Evolutionary conservation across 2,113 vertebrate genomes (phyloP).

Genomic region (Dipodomys stephensi): DNA sequence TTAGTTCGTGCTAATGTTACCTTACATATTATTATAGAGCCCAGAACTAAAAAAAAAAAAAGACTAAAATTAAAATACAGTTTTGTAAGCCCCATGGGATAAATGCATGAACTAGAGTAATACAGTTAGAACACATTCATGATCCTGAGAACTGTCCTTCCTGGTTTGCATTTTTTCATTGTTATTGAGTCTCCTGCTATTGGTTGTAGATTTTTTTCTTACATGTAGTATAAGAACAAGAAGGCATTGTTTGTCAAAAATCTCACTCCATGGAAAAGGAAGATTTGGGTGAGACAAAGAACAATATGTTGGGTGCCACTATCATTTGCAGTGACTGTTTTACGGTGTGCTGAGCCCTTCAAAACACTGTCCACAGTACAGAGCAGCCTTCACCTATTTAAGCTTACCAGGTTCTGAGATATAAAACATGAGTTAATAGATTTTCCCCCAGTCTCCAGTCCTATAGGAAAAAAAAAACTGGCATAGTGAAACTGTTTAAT

Average conservation of each 20-base stretch:
- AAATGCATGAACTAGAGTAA: not conserved
- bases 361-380: not conserved
- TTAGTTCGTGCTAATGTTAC: constrained; percentile 42
- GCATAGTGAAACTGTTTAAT: not conserved
- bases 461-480: not conserved
- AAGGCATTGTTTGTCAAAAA: not conserved
- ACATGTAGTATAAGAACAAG: too few relatives aligned
- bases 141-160: not conserved
- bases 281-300: not conserved
- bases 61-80: not conserved
- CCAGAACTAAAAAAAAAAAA: not conserved
- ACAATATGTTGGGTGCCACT: not conserved
- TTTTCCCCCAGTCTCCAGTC: not conserved
- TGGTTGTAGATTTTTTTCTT: too few relatives aligned
- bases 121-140: not conserved
- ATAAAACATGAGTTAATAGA: not conserved
- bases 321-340: not conserved
- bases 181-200: not conserved
- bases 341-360: not conserved
- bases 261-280: not conserved
- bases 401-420: not conserved
- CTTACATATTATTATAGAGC: not conserved
- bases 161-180: not conserved
- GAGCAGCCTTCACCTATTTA: not conserved
- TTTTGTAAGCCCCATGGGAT: not conserved